Evolutionary conservation across 1,140 invertebrate genomes (phyloP).

Genomic region (Phthorimaea operculella): DNA sequence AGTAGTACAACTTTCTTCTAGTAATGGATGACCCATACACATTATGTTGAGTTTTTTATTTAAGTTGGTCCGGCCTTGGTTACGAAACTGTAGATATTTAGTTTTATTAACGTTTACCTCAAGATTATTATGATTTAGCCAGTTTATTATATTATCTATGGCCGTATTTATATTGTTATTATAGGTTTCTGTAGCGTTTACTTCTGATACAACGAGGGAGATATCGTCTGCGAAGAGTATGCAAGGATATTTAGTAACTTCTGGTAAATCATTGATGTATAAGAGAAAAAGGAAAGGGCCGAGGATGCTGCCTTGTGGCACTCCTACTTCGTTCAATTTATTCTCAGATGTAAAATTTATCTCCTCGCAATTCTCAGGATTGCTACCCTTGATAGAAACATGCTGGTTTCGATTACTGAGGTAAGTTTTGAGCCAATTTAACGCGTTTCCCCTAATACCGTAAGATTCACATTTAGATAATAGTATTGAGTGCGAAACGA

Average conservation of each 20-base stretch:
- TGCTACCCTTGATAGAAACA: not conserved
- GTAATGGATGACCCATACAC: too few species aligned
- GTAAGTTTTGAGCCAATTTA: not conserved
- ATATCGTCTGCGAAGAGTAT: constrained; percentile 1
- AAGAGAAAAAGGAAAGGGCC: constrained; percentile 1
- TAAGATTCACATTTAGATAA: not conserved
- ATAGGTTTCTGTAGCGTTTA: not conserved
- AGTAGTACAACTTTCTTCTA: not conserved
- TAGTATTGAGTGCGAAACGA: not conserved
- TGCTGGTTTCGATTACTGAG: not conserved
- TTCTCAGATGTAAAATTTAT: not conserved
- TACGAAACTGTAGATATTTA: constrained; percentile 3
- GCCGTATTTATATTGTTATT: not conserved
- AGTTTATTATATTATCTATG: not conserved
- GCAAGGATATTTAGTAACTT: not conserved
- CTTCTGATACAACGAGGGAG: not conserved
- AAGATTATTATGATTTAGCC: not conserved
- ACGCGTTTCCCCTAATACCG: not conserved
- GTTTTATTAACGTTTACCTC: constrained; percentile 4
- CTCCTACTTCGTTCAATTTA: not conserved
- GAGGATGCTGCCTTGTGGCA: not conserved
- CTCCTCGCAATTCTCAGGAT: not conserved
- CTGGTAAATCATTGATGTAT: constrained; percentile 1
- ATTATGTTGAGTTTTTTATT: not conserved
- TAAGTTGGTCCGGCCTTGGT: not conserved